These are phyloP conservation scores for Caradrina kadenii DNA, from an alignment of 2,888 invertebrate species.

Conservation along the genomic window DNA sequence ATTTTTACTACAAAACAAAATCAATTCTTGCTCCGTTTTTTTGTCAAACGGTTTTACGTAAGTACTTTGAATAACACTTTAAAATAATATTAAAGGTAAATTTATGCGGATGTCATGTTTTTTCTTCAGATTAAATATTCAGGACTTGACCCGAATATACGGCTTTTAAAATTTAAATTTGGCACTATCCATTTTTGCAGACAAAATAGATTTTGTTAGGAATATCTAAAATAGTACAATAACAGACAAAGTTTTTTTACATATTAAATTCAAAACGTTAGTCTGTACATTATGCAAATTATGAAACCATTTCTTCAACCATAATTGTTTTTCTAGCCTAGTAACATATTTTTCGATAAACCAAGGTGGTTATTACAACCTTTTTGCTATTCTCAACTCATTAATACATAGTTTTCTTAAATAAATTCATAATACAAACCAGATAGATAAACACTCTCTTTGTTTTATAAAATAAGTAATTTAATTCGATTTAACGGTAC, in stretches of 20 bases:
- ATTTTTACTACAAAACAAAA: conserved; percentile 9
- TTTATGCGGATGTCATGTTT: conserved; percentile 9
- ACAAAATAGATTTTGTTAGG: conserved; percentile 26
- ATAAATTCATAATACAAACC: neutral
- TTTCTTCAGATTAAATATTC: conserved; percentile 13
- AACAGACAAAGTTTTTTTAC: conserved; percentile 16
- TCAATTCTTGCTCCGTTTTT: neutral
- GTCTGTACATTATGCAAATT: too few relatives aligned
- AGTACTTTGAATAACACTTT: neutral
- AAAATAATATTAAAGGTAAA: neutral
- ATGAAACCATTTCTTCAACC: too few relatives aligned
- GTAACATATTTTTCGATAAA: neutral
- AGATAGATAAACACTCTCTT: neutral
- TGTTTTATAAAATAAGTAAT: too few relatives aligned
- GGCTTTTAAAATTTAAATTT: conserved; percentile 40
- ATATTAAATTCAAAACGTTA: too few relatives aligned
- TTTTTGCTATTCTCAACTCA: neutral
- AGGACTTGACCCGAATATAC: conserved; percentile 32
- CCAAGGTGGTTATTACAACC: neutral
- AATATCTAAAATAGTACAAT: conserved; percentile 11
- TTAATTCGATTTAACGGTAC: too few relatives aligned
- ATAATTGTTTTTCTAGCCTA: too few relatives aligned
- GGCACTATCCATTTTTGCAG: conserved; percentile 9
- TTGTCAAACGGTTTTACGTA: too few relatives aligned
- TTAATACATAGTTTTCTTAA: neutral